Conservation (phyloP, 1,140 invertebrate genomes). For the Cherax quadricarinatus region DNA sequence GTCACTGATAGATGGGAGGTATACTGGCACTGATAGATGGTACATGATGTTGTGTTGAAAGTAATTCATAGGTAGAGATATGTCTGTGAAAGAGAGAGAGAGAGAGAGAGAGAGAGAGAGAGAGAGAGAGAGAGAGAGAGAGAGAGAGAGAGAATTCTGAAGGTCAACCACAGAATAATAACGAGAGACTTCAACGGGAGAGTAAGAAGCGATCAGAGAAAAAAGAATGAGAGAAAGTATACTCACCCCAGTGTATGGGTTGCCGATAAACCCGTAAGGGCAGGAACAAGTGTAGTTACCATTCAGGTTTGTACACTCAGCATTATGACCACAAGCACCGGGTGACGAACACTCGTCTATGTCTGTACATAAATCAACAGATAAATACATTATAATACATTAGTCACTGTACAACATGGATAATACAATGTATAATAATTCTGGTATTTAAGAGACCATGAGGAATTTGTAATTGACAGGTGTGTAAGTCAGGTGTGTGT, state of each 20-base stretch:
- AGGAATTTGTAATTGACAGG: no score
- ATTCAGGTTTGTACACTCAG: constrained; percentile 88
- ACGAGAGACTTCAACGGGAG: background rate
- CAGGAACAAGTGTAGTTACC: constrained; percentile 94
- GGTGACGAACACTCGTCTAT: constrained; percentile 90
- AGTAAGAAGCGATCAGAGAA: background rate
- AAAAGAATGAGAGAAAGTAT: background rate
- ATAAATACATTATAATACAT: background rate
- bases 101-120: background rate
- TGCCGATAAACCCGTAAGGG: constrained; percentile 88
- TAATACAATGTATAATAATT: no score
- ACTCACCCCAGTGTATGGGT: constrained; percentile 85
- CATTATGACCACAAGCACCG: constrained; percentile 87
- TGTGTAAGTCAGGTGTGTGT: no score
- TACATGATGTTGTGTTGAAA: background rate
- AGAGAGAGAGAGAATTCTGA: background rate
- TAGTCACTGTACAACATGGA: no score
- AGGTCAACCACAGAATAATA: background rate
- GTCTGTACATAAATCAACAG: constrained; percentile 80
- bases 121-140: background rate
- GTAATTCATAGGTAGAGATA: background rate
- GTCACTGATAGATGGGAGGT: no score
- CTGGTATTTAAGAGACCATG: no score
- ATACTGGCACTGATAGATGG: no score
- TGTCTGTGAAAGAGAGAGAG: background rate